These are phyloP conservation scores for Benthosema pterotum DNA, from an alignment of 2,797 vertebrate genomes.

Conservation along the genomic window DNA sequence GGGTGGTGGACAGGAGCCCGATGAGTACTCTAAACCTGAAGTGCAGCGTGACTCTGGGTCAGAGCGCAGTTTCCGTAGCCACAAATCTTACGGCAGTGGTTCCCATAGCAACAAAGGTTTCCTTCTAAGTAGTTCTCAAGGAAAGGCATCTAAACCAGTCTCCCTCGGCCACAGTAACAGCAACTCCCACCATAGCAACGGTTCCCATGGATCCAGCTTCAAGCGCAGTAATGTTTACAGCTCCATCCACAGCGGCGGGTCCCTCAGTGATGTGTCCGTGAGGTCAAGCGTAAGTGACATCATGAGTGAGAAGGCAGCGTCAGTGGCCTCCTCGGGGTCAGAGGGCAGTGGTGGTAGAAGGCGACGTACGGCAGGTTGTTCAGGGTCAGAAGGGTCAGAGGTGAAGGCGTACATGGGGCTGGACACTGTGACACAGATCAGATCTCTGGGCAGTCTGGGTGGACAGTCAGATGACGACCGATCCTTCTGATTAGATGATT, in stretches of 20 bases:
- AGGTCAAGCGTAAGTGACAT: constrained; percentile 60
- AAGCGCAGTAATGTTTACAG: constrained; percentile 32
- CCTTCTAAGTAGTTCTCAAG: neutral
- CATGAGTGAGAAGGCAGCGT: constrained; percentile 55
- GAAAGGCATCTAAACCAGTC: neutral
- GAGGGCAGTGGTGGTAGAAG: constrained; percentile 19
- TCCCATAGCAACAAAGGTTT: constrained; percentile 44
- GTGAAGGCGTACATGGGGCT: constrained; percentile 20
- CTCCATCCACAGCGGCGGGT: constrained; percentile 32
- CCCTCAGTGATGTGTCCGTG: constrained; percentile 29
- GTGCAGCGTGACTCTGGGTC: constrained; percentile 44
- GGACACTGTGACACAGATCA: constrained; percentile 40
- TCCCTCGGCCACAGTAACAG: constrained; percentile 20
- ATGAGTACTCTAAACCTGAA: constrained; percentile 39
- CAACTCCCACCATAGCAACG: constrained; percentile 29
- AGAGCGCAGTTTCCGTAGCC: constrained; percentile 49
- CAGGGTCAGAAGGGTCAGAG: constrained; percentile 39
- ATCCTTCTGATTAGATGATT: constrained; percentile 40
- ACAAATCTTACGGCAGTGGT: constrained; percentile 45
- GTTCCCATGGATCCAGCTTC: constrained; percentile 48
- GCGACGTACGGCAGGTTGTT: constrained; percentile 27
- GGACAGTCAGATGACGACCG: constrained; percentile 44
- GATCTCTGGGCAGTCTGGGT: constrained; percentile 30
- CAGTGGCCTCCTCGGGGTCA: constrained; percentile 44
- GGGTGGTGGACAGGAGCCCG: constrained; percentile 29